These are phyloP conservation scores for Phocides pigmalion DNA, from an alignment of 1,140 invertebrate genomes.

Conservation along the genomic window DNA sequence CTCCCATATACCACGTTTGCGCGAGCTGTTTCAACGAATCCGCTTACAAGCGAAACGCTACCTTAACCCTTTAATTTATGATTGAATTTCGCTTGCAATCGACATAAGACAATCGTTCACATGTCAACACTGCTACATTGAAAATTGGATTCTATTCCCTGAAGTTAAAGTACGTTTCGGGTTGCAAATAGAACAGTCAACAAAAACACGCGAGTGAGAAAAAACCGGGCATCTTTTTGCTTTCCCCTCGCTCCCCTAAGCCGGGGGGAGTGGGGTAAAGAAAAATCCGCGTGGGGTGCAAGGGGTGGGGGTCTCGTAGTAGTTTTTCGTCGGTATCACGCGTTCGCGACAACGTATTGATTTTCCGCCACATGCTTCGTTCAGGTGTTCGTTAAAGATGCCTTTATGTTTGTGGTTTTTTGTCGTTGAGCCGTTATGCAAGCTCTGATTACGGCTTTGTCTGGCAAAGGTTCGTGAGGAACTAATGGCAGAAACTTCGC, in stretches of 20 bases:
- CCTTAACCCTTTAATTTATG: slow-evolving; percentile 20
- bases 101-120: slow-evolving; percentile 49
- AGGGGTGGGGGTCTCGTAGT: slow-evolving; percentile 38
- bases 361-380: slow-evolving; percentile 61
- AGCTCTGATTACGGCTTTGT: slow-evolving; percentile 21
- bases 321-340: slow-evolving; percentile 56
- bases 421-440: slow-evolving; percentile 3
- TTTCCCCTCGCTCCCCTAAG: slow-evolving; percentile 49
- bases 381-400: slow-evolving; percentile 44
- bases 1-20: slow-evolving; percentile 49
- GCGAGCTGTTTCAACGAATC: slow-evolving; percentile 34
- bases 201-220: slow-evolving; percentile 43
- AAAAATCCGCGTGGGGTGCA: slow-evolving; percentile 61
- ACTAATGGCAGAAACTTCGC: neutral
- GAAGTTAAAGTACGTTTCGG: slow-evolving; percentile 16
- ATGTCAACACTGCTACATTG: slow-evolving; percentile 6
- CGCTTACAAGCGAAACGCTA: slow-evolving; percentile 13
- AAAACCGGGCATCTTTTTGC: slow-evolving; percentile 65
- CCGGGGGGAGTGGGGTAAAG: slow-evolving; percentile 53
- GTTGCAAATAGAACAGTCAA: slow-evolving; percentile 23
- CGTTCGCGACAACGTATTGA: slow-evolving; percentile 63
- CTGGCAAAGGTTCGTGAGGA: neutral
- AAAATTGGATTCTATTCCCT: neutral
- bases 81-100: slow-evolving; percentile 34
- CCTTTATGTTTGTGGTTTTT: slow-evolving; percentile 22